Evolutionary conservation across 2,113 vertebrate genomes (phyloP), one percentile per base, ranked within the genome.

Genomic region (Triplophysa siluroides): DNA sequence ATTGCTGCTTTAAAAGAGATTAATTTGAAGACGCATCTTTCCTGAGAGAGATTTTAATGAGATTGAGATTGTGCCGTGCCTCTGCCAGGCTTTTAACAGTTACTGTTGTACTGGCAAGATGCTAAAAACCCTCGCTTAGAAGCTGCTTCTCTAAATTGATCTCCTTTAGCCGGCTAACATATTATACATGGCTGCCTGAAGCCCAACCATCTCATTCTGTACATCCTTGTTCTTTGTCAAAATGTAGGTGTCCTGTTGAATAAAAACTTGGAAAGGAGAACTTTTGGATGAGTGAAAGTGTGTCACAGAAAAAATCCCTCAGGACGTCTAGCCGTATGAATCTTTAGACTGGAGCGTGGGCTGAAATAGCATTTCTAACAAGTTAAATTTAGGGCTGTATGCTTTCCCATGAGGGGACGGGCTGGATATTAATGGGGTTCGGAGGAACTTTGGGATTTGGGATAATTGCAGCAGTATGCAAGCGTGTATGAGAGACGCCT

Each of bases 371-470:
- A 12, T 79, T 29, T 75, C 24, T 79, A 76, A 63, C 62, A 52
- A 56, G 54, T 79, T 76, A 33, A 56, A 76, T 68, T 68, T 68
- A 33, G 54, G 19, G 19, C 54, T 8, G 2, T 19, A 4, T 19
- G 24, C n/a, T 13, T 72, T 68, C 70, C 69, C 69, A 10, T 14
- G 63, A 63, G 43, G 61, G 50, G 4, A 24, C 21, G 16, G 41
- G 68, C 52, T 83, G 54, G 72, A 73, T 86, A 56, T 84, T 83
- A 87, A 83, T 81, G 76, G 77, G 85, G 85, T 81, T 14, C 5
- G 58, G 79, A 58, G 80, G 80, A 77, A 80, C 81, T 66, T 5
- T 4, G 82, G 87, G 85, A 85, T 86, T 86, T 84, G 85, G 19
- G 18, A 76, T 82, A 78, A 80, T 78, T 85, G 64, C 80, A 79